Conservation (phyloP, 1,140 invertebrate species). For the Pogonomyrmex barbatus region DNA sequence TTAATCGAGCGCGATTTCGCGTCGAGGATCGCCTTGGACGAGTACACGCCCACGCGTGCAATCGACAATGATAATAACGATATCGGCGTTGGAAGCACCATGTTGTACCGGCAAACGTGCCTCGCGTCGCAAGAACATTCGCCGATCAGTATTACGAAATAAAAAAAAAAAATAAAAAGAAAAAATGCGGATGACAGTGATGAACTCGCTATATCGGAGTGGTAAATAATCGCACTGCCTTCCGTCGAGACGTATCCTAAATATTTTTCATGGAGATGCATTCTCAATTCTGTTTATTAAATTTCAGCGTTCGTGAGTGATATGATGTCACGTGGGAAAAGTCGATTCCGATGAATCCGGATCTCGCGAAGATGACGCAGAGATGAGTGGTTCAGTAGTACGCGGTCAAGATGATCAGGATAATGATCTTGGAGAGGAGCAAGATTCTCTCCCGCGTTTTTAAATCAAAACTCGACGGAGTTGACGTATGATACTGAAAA, state of each 20-base stretch:
- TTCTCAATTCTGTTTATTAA: background rate
- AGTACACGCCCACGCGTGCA: slow-evolving; percentile 30
- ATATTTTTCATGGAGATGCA: background rate
- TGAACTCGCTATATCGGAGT: background rate
- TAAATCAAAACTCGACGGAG: background rate
- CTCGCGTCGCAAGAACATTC: background rate
- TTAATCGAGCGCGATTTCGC: slow-evolving; percentile 34
- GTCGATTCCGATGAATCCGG: background rate
- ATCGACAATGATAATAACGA: slow-evolving; percentile 32
- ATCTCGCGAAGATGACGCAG: background rate
- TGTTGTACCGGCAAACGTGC: slow-evolving; percentile 8
- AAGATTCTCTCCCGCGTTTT: background rate
- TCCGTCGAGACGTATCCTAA: background rate
- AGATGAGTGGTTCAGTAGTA: too few species aligned
- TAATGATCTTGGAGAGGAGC: background rate
- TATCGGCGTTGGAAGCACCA: slow-evolving; percentile 2
- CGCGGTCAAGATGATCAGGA: background rate
- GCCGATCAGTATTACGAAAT: background rate
- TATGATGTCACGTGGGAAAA: background rate
- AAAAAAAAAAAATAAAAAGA: background rate
- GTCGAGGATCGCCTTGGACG: slow-evolving; percentile 29
- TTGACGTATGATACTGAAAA: background rate
- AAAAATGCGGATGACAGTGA: background rate
- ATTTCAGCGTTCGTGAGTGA: background rate
- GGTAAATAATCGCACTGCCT: background rate